A percentile compares a stretch with the other conserved stretches of the same genome.
These are phyloP conservation scores for Herminia tarsipennalis DNA, from an alignment of 2,888 invertebrate genomes.

Conservation along the genomic window DNA sequence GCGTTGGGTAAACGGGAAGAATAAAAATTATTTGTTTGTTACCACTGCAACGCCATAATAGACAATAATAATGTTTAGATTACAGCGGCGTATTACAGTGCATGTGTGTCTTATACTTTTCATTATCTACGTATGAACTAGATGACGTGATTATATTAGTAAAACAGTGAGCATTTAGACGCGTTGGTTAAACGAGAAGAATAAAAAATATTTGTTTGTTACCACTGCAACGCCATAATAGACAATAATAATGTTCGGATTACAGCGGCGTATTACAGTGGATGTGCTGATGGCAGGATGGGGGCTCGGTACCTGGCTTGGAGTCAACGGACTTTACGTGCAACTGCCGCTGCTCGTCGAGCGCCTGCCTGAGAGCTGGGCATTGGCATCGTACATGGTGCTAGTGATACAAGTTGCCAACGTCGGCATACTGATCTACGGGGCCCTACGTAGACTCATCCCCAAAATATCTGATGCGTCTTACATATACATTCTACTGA, in stretches of 20 bases:
- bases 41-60: no score
- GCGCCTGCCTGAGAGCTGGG: slow-evolving; percentile 94
- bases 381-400: slow-evolving; percentile 92
- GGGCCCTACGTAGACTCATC: slow-evolving; percentile 73
- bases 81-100: slow-evolving; percentile 82
- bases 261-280: slow-evolving; percentile 82
- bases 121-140: no score
- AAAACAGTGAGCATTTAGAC: no score
- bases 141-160: no score
- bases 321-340: slow-evolving; percentile 94
- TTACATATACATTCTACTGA: slow-evolving; percentile 84
- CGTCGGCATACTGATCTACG: slow-evolving; percentile 91
- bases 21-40: no score
- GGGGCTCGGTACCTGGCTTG: slow-evolving; percentile 94
- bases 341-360: slow-evolving; percentile 95
- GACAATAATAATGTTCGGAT: slow-evolving; percentile 74
- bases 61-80: slow-evolving; percentile 74
- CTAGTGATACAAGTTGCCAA: slow-evolving; percentile 94
- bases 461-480: slow-evolving; percentile 78
- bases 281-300: slow-evolving; percentile 91
- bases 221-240: no score
- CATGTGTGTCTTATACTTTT: no score
- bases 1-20: no score
- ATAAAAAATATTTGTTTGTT: no score
- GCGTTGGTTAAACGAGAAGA: no score